Base-by-base conservation (phyloP, 2,113 vertebrate genomes). In the Tauraco erythrolophus region DNA sequence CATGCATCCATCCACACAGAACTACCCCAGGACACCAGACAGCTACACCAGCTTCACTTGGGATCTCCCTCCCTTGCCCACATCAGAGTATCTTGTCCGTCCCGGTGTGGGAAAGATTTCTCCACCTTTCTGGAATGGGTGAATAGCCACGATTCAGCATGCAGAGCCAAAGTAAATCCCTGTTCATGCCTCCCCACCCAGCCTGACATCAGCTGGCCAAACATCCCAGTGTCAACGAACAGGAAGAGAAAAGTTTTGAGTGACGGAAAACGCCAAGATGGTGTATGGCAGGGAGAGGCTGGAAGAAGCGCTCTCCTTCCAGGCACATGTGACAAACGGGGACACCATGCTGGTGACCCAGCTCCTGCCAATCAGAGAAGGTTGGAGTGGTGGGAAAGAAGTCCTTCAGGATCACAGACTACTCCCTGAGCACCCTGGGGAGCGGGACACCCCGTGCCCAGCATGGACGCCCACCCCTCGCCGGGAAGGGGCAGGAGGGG, bases 291-390 rank as follows among this genome's bases (percentile, higher is more conserved):
- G 61, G 43, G 51, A 48, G 25, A 43, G 68, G 45, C 50, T n/a
- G n/a, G 30, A 21, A 33, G 24, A 71, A 43, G 19, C 0, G 2
- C 1, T 5, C 35, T 7, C 33, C 72, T 19, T 2, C 21, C 51
- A 37, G 41, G 17, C 14, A 5, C 7, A 56, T 6, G 39, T 22
- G 56, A 21, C 41, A 14, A 9, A 30, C 35, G 30, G 10, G 69
- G 25, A 9, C 50, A 35, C 72, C 3, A 10, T 3, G 7, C 0
- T 4, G 31, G 7, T 2, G 2, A 10, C 14, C 19, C 45, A 22
- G 39, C 62, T 37, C 6, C 39, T 2, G 3, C 17, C 30, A 3
- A 6, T 0, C 41, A 1, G n/a, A 8, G 19, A 1, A 19, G 33
- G 60, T 1, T 10, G 43, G 33, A 16, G 8, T 0, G 3, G 45